Base-by-base conservation (phyloP, 2,797 vertebrate genomes). In the Pseudomugil tenellus region DNA sequence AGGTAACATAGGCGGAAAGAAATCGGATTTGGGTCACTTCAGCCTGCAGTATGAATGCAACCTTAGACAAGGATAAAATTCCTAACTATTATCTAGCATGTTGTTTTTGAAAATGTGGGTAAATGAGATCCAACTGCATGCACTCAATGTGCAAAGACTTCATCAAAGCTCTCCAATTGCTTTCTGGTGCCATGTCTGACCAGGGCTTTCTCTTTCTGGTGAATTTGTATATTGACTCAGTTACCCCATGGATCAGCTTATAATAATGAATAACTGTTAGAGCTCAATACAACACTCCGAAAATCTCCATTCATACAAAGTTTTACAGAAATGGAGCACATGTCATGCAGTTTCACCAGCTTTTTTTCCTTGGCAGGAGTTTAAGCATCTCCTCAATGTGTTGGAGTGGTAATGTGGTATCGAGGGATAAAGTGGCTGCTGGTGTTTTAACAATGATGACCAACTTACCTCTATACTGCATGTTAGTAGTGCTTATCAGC, bases 401-500 rank as follows among this genome's bases (percentile, higher is more conserved):
- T 35, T 66, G 63, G 72, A 34, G 62, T 53, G 55, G 63, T 81
- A 77, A 79, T 69, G 49, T 43, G 25, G 52, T 57, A 39, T 43
- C 37, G 0, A 60, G 73, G 66, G 70, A 64, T 58, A 41, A 58
- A 46, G 28, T 66, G 67, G 41, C 46, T 81, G 72, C 60, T 1
- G 48, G 51, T 60, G 53, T 74, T 87, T 84, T 63, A 89, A 89
- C 81, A 80, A 69, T 79, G 80, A 77, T 84, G 75, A 86, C 85
- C 79, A 85, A 53, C 79, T 86, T 83, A 77, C 81, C 83, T 78
- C 80, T 73, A 67, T 74, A 57, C 77, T 69, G 61, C 67, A 79
- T 69, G 75, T 68, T 85, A 65, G 80, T 29, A 67, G 73, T 70
- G 75, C 77, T 85, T 91, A 92, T 91, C 89, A 81, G 74, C 70